Evolutionary conservation across 2,113 vertebrate genomes (phyloP), one percentile per base, ranked within the genome.

Genomic region (Talpa occidentalis): DNA sequence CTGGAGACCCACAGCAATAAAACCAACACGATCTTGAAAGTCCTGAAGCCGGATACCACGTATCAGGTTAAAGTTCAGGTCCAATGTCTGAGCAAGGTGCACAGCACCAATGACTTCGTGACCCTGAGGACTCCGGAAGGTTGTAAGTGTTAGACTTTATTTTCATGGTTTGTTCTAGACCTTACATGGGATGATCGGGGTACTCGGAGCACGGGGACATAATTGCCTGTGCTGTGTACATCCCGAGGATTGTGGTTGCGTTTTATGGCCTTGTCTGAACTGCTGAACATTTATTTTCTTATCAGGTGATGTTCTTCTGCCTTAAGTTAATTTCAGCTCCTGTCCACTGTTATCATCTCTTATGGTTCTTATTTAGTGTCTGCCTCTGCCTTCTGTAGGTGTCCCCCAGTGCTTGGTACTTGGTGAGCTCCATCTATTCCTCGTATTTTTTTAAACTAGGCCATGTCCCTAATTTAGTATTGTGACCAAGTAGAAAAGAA

Each of bases 1-100:
- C 95, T 99, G 97, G 99, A 99, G 95, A 99, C 99, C 0, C 99
- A 99, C 97, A 99, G 99, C 98, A 99, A 99, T 97, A 99, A 99
- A 97, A 99, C 99, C 67, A 99, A 98, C 97, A 98, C 98, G 2
- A 95, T 98, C 1, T 96, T 99, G 95, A 99, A 98, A 0, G 98
- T 99, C 30, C 97, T 99, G 84, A 98, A 99, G 86, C 99, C 99
- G 0, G 99, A 99, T 95, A 99, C 99, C 94, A 99, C 98, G 0
- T 99, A 99, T 85, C 99, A 99, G 47, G 99, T 99, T 60, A 99
- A 99, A 81, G 99, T 99, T 26, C 99, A 99, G 94, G 99, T 99
- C 10, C 99, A 99, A 95, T 99, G 99, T 47, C 98, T 99, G 96
- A 99, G 98, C 97, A 98, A 98, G 95, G 94, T 98, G 88, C 99